Base-by-base conservation (phyloP, 2,888 invertebrate species). In the Temnothorax unifasciatus region DNA sequence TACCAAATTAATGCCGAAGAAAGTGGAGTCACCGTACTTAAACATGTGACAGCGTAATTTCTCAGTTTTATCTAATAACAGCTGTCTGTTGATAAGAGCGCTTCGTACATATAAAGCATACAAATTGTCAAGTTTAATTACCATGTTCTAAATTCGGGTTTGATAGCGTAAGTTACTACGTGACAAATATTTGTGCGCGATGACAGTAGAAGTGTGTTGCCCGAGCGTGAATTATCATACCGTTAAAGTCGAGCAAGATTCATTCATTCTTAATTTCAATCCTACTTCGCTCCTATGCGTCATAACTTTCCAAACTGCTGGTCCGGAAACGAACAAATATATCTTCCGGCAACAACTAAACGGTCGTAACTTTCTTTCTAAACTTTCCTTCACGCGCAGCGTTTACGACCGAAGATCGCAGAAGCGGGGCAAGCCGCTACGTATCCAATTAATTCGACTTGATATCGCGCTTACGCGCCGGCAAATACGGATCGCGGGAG, bases 281-380 rank as follows among this genome's bases (percentile, higher is more conserved):
- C 44, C 29, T n/a, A 47, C 25, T 25, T 13, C 25, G 73, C 38
- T 25, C 59, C 59, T 50, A 25, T 73, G 73, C 59, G 59, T 79
- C 71, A 79, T 47, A 71, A 79, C 73, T 81, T 59, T 59, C 59
- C 79, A 25, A 81, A 73, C 73, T 81, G 11, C 21, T 1, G 18
- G 57, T 38, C 79, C 15, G 59, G 59, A 73, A 81, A 73, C 79
- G 79, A 25, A 73, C 73, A 59, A 81, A 73, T 81, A 71, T 59
- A 81, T 71, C 73, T 61, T 61, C 73, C 73, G 50, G 29, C 73
- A 73, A 41, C 73, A 71, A 59, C 71, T 79, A 71, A 79, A 79
- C 47, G 77, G n/a, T 66, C 54, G 34, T 57, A 77, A 81, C 59
- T 59, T 73, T 71, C 73, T 73, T 73, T 61, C 21, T 59, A 38